Evolutionary conservation across 1,140 invertebrate species (phyloP).

Genomic region (Lasioglossum albipes): DNA sequence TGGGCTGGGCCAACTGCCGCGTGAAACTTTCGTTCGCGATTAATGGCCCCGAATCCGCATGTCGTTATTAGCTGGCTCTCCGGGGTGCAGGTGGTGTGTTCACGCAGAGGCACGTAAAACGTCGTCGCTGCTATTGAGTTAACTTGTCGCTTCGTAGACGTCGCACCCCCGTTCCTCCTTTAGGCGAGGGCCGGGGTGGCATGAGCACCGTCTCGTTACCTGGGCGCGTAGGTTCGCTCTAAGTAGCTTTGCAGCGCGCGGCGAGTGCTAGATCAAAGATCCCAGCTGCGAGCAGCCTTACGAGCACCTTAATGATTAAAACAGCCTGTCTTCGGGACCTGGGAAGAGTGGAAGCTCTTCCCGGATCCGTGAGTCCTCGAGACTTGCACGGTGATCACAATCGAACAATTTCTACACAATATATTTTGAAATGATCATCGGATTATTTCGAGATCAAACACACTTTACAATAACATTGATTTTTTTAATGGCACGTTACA

Average conservation of each 20-base stretch:
- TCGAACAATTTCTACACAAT: no score
- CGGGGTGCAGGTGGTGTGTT: neutral
- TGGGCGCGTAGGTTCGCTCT: neutral
- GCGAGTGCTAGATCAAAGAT: constrained; percentile 41
- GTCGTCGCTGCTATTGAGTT: constrained; percentile 19
- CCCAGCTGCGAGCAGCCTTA: constrained; percentile 38
- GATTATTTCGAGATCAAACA: no score
- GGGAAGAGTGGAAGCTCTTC: neutral
- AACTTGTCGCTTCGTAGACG: neutral
- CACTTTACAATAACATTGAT: no score
- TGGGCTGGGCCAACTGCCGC: no score
- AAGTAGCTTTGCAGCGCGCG: constrained; percentile 38
- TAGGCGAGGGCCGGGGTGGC: no score
- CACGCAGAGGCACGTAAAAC: constrained; percentile 21
- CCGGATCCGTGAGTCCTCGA: constrained; percentile 17
- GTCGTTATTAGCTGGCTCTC: neutral
- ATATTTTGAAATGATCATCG: no score
- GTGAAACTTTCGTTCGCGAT: constrained; percentile 31
- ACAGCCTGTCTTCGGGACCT: constrained; percentile 12
- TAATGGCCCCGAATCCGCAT: constrained; percentile 13
- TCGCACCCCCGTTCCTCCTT: no score
- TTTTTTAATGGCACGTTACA: no score
- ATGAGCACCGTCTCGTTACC: neutral
- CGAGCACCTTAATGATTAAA: constrained; percentile 48
- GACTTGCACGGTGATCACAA: no score